These are phyloP conservation scores for Hedya salicella DNA, from an alignment of 2,888 invertebrate species.

Conservation along the genomic window DNA sequence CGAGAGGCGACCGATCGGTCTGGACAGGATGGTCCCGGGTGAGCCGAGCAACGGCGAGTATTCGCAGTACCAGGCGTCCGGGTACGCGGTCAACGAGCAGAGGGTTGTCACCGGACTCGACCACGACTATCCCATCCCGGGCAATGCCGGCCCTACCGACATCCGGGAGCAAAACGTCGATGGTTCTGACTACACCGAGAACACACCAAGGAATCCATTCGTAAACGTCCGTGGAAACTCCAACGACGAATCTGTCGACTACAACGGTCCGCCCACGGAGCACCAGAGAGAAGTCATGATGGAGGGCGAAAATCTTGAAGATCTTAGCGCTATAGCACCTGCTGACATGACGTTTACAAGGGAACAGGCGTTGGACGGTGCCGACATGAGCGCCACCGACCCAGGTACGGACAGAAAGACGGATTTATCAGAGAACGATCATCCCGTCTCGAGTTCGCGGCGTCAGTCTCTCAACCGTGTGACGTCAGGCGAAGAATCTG, in stretches of 20 bases:
- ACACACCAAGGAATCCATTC: constrained; percentile 59
- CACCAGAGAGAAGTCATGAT: constrained; percentile 83
- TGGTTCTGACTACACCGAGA: constrained; percentile 76
- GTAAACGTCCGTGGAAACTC: constrained; percentile 61
- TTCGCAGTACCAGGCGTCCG: constrained; percentile 63
- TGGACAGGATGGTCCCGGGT: constrained; percentile 87
- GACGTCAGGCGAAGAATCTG: constrained; percentile 78
- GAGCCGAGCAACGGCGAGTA: constrained; percentile 84
- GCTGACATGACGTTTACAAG: constrained; percentile 70
- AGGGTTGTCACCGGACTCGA: constrained; percentile 86
- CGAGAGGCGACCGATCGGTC: constrained; percentile 80
- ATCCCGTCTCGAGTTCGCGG: constrained; percentile 61
- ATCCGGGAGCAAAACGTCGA: constrained; percentile 76
- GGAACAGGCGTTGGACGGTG: constrained; percentile 82
- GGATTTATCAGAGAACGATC: constrained; percentile 67
- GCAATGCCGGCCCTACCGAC: constrained; percentile 66
- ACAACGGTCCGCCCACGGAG: constrained; percentile 60
- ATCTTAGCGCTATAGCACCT: constrained; percentile 70
- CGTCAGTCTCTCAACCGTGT: constrained; percentile 67
- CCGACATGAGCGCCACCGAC: constrained; percentile 66
- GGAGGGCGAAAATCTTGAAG: constrained; percentile 86
- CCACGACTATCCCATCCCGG: constrained; percentile 64
- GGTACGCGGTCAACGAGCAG: constrained; percentile 70
- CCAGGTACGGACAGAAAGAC: constrained; percentile 58
- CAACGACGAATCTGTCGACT: constrained; percentile 61